Evolutionary conservation across 2,113 vertebrate genomes (phyloP).

Genomic region (Rhynchopsitta pachyrhyncha): DNA sequence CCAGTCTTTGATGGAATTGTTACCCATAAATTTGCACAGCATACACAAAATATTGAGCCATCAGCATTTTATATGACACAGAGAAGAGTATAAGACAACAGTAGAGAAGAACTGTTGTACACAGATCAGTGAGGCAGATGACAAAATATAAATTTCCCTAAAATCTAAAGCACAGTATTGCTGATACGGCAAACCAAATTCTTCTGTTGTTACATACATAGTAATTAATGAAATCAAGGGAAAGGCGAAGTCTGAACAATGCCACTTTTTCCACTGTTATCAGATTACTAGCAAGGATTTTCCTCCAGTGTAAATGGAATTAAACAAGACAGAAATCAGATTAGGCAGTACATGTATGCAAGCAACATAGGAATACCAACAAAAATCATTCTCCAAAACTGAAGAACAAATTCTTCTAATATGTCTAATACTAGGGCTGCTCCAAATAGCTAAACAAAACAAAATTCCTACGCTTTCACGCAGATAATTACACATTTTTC

Average conservation of each 20-base stretch:
- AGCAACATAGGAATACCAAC: neutral
- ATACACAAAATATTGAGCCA: conserved; percentile 69
- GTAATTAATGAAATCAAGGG: neutral
- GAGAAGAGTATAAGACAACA: neutral
- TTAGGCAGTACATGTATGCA: neutral
- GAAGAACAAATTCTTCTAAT: neutral
- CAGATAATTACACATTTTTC: neutral
- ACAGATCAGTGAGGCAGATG: neutral
- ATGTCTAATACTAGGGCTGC: neutral
- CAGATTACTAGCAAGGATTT: neutral
- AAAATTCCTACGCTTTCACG: neutral
- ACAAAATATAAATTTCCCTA: neutral
- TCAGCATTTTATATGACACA: conserved; percentile 55
- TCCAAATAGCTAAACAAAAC: neutral
- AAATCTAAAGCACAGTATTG: neutral
- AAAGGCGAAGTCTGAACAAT: neutral
- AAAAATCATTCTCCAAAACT: neutral
- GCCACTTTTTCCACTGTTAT: neutral
- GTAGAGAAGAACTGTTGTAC: neutral
- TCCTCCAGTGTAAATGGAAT: neutral
- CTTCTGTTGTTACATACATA: neutral
- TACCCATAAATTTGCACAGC: conserved; percentile 73
- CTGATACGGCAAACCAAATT: neutral
- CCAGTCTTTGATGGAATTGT: conserved; percentile 65
- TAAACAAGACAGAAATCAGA: neutral